These are phyloP conservation scores for Mus pahari DNA, from an alignment of 2,113 vertebrate genomes.

Conservation along the genomic window DNA sequence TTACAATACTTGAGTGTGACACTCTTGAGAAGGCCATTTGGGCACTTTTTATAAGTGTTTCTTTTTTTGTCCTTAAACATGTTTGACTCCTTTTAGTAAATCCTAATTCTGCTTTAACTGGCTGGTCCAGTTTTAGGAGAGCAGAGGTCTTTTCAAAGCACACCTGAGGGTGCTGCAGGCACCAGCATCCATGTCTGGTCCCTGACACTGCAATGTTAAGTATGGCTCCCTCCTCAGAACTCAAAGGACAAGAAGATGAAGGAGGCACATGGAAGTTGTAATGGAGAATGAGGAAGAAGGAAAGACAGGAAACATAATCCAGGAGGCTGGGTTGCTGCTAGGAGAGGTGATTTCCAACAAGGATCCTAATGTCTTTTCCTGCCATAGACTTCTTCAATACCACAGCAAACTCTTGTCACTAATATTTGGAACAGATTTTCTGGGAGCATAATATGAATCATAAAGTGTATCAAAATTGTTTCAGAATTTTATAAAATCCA, in stretches of 20 bases:
- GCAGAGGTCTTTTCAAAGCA: not conserved
- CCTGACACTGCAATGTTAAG: not conserved
- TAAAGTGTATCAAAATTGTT: slow-evolving; percentile 4
- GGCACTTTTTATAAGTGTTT: not conserved
- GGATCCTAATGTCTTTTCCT: not conserved
- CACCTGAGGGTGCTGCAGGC: not conserved
- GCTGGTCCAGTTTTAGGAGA: not conserved
- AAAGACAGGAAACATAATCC: not conserved
- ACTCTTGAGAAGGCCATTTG: not conserved
- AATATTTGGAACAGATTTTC: slow-evolving; percentile 19
- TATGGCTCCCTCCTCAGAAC: not conserved
- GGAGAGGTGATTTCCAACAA: not conserved
- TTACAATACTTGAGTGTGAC: not conserved
- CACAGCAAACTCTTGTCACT: not conserved
- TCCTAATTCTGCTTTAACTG: not conserved
- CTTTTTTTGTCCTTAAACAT: not conserved
- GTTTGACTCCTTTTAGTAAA: not conserved
- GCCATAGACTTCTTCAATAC: not conserved
- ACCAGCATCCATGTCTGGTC: not conserved
- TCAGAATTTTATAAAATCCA: not conserved
- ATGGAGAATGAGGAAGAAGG: not conserved
- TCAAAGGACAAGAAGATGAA: not conserved
- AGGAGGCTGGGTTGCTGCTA: not conserved
- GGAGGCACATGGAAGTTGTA: not conserved
- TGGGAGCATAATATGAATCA: not conserved